Percentiles rank a stretch among this genome's conserved stretches.
phyloP scores from a whole-genome alignment of 23 tunicate species.

The Ciona savignyi region DNA sequence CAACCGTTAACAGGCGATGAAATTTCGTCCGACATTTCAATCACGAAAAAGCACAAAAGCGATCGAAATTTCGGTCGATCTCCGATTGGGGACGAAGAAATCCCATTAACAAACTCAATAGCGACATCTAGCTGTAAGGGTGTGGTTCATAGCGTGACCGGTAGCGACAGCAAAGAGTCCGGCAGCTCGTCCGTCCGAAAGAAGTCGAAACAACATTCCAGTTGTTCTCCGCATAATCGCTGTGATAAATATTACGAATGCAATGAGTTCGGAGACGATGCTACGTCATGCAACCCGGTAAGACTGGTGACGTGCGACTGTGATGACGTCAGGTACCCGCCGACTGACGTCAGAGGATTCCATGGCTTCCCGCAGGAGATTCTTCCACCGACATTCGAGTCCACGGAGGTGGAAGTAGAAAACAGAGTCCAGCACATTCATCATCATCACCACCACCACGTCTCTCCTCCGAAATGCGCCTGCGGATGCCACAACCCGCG shows the following conservation, averaged over 20 bases:
- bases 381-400: not conserved
- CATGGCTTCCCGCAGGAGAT: not conserved
- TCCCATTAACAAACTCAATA: not conserved
- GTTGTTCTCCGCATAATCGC: not conserved
- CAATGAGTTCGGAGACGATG: not conserved
- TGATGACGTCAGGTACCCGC: not conserved
- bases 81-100: not conserved
- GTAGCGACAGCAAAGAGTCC: constrained; percentile 1
- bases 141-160: not conserved
- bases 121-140: not conserved
- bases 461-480: not conserved
- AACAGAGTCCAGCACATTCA: constrained; percentile 31
- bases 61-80: not conserved
- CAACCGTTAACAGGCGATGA: constrained; percentile 5
- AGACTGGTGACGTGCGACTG: not conserved
- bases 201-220: not conserved
- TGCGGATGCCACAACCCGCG: constrained; percentile 24
- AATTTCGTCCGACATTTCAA: not conserved
- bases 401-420: not conserved
- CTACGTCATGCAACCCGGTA: not conserved
- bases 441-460: constrained; percentile 31
- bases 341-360: not conserved
- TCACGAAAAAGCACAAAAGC: not conserved
- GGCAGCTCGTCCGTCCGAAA: not conserved
- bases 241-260: not conserved